Base-by-base conservation (phyloP, 64 coral and sea anemone genomes). In the Anthopleura sola region DNA sequence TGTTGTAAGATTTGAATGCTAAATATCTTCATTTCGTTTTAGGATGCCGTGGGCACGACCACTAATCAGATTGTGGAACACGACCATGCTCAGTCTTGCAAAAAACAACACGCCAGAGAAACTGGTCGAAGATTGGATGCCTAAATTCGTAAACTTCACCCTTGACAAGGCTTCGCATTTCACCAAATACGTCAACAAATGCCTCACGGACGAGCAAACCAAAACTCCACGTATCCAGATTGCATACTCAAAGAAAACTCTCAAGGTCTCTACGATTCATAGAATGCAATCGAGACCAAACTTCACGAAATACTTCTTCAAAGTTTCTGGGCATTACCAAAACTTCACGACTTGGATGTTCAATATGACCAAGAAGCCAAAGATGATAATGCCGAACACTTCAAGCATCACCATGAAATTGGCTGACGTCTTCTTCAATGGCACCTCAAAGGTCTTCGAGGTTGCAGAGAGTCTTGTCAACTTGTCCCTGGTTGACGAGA, bases 41-140 rank as follows among this genome's bases (percentile, higher is more conserved):
- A 94, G 92, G 37, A 90, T 90, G 88, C 92, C 92, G 21, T 90
- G 92, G 92, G 79, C 46, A 8, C 88, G 92, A 68, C 71, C 75
- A 36, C 75, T 62, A n/a, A 68, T 94, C 78, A 78, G 60, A 49
- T 38, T 58, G 37, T 94, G 88, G 92, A 94, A 94, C 55, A 37
- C 88, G 3, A 94, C 92, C 0, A 94, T 94, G 92, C 58, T 90
- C 14, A 54, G 51, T 37, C 74, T 77, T 49, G 49, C 64, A 33
- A 81, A 81, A 55, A 94, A 90, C 55, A 54, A 90, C 85, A 90
- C 84, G 2, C 90, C 88, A 88, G 88, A 94, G 56, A 80, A 38
- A 51, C 87, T 79, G 49, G 64, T 80, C 0, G 37, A 88, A 64
- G 39, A 71, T 51, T 90, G 86, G 38, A 78, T 90, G 40, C 92